Evolutionary conservation across 1,140 invertebrate genomes (phyloP), one percentile per base, ranked within the genome.

Genomic region (Drosophila funebris): DNA sequence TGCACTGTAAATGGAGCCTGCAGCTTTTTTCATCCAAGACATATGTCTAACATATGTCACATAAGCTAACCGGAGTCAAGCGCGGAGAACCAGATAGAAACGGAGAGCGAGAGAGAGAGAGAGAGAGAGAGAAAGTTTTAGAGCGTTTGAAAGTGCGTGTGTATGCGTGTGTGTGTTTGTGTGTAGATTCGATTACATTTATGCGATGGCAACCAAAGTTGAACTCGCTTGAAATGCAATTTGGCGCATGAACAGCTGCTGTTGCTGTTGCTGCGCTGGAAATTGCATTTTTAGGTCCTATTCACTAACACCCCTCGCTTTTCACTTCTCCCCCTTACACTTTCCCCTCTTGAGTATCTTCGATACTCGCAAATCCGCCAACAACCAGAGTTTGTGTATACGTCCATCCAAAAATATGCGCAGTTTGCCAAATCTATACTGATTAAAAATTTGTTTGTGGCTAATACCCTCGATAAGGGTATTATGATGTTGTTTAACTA

Each of bases 41-140:
- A 66, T 63, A 81, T 81, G 80, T 69, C 57, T 20, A 80, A 73
- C 81, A 84, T 85, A 84, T 85, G 73, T 63, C 64, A 73, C 9
- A 20, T 16, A 36, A 37, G 33, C 7, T 24, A 36, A 11, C n/a
- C 14, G 50, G 18, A 50, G 57, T 11, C 24, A 46, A 14, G 33
- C 4, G 53, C 18, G 20, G 14, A 31, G n/a, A 48, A 8, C 6
- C 8, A 37, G 29, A 24, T 24, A 48, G 29, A 48, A 9, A 46
- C 27, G 5, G 16, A 22, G 41, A 36, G 14, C 13, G 37, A 46
- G 13, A 4, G 7, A 33, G 13, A 16, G 44, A 7, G 7, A 18
- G 48, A 24, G 37, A 27, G n/a, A 36, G 58, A 13, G n/a, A 60
- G 9, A 27, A 24, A 22, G 29, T 8, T 2, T 4, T n/a, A n/a